Conservation (phyloP, 2,797 vertebrate species). For the Lepus oiostolus region DNA sequence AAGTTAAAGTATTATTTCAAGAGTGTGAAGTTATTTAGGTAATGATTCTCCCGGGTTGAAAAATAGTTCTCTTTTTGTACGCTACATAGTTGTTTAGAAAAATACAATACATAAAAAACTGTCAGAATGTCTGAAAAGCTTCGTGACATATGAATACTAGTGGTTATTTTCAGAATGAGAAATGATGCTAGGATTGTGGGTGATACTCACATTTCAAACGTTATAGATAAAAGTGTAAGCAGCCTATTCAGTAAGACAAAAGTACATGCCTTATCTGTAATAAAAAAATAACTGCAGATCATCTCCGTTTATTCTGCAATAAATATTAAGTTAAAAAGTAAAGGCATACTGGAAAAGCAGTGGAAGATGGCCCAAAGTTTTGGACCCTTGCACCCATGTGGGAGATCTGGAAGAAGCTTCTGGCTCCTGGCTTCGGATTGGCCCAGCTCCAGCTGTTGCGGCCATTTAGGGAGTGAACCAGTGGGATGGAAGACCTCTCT, state of each 20-base stretch:
- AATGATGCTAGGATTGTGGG: not conserved
- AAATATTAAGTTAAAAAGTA: too few species aligned
- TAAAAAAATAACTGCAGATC: not conserved
- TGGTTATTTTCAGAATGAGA: not conserved
- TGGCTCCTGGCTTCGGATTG: too few species aligned
- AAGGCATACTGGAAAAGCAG: not conserved
- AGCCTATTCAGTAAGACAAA: not conserved
- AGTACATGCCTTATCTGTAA: not conserved
- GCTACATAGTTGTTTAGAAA: not conserved
- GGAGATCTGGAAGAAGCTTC: too few species aligned
- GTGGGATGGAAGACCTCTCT: too few species aligned
- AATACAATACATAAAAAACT: not conserved
- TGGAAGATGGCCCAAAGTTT: not conserved
- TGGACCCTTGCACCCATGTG: too few species aligned
- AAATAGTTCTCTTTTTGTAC: not conserved
- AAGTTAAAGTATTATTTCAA: not conserved
- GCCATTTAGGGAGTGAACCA: too few species aligned
- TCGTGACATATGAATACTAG: not conserved
- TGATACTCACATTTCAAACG: not conserved
- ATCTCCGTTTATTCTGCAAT: not conserved
- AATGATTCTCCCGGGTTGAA: not conserved
- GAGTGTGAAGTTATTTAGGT: not conserved
- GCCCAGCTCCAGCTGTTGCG: too few species aligned
- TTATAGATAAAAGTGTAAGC: not conserved
- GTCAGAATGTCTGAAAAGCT: not conserved